Conservation (phyloP, 2,797 vertebrate species). For the Garrulus glandarius region DNA sequence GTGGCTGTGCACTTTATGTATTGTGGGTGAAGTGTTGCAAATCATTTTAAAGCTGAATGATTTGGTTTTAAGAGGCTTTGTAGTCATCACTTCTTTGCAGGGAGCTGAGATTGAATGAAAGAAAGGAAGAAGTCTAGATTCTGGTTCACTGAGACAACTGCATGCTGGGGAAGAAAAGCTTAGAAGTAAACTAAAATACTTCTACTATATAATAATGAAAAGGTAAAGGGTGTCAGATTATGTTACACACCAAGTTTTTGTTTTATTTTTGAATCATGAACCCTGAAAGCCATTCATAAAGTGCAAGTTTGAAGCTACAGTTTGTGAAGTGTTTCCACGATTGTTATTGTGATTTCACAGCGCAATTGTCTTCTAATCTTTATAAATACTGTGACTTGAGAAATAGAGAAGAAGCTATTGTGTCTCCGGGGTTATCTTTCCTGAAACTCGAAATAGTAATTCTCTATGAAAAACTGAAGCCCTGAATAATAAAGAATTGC, state of each 20-base stretch:
- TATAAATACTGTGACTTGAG: neutral
- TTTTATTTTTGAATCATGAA: neutral
- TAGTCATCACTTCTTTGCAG: neutral
- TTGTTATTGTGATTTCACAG: neutral
- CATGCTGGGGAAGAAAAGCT: neutral
- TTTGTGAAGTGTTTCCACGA: neutral
- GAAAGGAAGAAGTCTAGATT: neutral
- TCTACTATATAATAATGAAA: neutral
- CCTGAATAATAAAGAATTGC: neutral
- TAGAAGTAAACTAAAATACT: neutral
- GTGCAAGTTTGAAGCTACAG: neutral
- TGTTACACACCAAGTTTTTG: neutral
- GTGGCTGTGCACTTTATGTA: neutral
- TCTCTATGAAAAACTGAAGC: neutral
- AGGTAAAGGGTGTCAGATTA: neutral
- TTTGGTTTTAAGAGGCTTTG: neutral
- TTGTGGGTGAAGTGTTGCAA: neutral
- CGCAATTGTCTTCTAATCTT: neutral
- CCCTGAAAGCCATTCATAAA: neutral
- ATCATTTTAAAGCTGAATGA: neutral
- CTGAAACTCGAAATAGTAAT: neutral
- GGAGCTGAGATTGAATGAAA: neutral
- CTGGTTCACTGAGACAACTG: neutral
- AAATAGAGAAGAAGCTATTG: neutral
- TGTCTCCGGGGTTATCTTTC: neutral